phyloP scores from a whole-genome alignment of 2,113 vertebrate species.

The Elanoides forficatus region DNA sequence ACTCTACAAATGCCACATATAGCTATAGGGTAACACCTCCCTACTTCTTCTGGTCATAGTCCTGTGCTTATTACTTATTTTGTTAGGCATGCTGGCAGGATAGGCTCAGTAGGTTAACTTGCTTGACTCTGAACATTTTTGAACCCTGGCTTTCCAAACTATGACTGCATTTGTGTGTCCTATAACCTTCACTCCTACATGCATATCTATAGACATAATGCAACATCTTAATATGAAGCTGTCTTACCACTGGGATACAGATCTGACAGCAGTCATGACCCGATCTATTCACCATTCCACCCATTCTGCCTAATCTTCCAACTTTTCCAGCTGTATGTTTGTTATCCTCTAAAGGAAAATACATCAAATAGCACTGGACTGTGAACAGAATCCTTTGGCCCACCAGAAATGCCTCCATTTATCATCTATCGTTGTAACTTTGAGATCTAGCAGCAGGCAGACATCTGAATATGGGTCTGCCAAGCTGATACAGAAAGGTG shows the following conservation, averaged over 20 bases:
- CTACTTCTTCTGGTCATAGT: neutral
- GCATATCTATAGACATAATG: neutral
- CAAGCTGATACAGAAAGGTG: neutral
- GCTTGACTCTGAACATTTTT: neutral
- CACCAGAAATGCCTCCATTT: neutral
- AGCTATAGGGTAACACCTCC: neutral
- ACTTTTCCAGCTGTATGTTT: neutral
- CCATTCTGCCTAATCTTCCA: neutral
- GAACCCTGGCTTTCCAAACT: neutral
- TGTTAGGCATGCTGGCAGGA: neutral
- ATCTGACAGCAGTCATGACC: neutral
- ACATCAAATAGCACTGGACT: neutral
- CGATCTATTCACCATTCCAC: neutral
- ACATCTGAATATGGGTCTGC: neutral
- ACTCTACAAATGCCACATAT: rapidly evolving
- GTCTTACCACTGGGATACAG: neutral
- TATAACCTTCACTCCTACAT: neutral
- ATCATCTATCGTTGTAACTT: neutral
- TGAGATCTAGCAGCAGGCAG: neutral
- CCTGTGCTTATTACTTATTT: neutral
- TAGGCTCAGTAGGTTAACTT: neutral
- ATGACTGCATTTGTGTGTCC: neutral
- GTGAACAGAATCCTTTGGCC: neutral
- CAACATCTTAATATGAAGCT: neutral
- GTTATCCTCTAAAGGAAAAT: neutral